Evolutionary conservation across 2,888 invertebrate genomes (phyloP), one percentile per base, ranked within the genome.

Genomic region (Autographa gamma): DNA sequence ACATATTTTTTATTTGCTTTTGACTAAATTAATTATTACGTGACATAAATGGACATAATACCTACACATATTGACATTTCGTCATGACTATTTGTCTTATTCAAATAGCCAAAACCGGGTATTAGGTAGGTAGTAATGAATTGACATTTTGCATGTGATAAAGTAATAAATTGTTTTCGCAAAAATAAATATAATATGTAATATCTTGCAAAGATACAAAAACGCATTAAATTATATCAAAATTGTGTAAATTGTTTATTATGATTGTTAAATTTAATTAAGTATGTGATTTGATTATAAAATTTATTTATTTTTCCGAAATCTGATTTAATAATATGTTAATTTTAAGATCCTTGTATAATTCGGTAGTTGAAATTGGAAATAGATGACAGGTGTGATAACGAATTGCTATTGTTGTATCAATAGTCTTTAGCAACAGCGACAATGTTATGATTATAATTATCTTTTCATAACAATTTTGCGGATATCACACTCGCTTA

Each of bases 131-230:
- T 78, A 73, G 58, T 66, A 73, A 78, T 70, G 31, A 69, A 65
- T 73, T 76, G 73, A 82, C 74, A 74, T 76, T 72, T 71, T 72
- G 69, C 72, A 75, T 80, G 82, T 80, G 80, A 82, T 82, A 76
- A 56, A 63, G n/a, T n/a, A 48, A 48, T 60, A 9, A 67, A 66
- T 71, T 2, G 48, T 59, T 77, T 77, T 71, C 65, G 73, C 56
- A 67, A 71, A 74, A 71, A 61, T 67, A 43, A 59, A 60, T 52
- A 43, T 3, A 38, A 25, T n/a, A 32, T 34, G 11, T 43, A 66
- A 43, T 58, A 64, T 48, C 43, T 70, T 79, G 69, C 66, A 71
- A 73, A 73, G 62, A 13, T 43, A 52, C 13, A 13, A 34, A 18
- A 34, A 18, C n/a, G 48, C 48, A 60, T 16, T 41, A 18, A 60